phyloP scores from a whole-genome alignment of 2,113 vertebrate species.

The Chinchilla lanigera region DNA sequence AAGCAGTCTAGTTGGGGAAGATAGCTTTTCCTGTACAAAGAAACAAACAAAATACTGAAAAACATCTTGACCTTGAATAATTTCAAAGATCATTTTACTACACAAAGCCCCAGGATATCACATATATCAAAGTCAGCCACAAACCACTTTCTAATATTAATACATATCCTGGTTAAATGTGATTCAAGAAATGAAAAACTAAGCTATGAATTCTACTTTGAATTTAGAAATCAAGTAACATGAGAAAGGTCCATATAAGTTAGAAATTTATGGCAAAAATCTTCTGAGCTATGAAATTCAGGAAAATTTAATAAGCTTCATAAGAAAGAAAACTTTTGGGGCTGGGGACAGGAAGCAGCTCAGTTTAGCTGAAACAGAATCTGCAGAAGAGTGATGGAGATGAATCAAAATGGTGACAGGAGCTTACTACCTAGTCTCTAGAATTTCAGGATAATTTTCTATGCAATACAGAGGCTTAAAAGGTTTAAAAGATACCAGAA shows the following conservation, averaged over 20 bases:
- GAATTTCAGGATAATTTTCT: neutral
- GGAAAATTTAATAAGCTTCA: neutral
- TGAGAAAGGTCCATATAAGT: neutral
- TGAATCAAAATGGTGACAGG: neutral
- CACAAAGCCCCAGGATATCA: neutral
- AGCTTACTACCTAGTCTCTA: neutral
- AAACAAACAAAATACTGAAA: neutral
- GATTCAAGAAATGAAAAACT: neutral
- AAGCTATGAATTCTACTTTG: neutral
- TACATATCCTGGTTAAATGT: neutral
- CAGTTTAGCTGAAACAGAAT: neutral
- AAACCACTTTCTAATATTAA: neutral
- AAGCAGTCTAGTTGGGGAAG: neutral
- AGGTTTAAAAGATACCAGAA: neutral
- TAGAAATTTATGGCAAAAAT: neutral
- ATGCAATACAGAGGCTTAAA: slow-evolving; percentile 1
- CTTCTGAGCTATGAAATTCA: neutral
- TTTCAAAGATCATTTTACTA: neutral
- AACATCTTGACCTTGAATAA: neutral
- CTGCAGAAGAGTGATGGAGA: neutral
- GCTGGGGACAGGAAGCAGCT: neutral
- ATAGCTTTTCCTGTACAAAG: neutral
- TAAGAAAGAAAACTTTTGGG: neutral
- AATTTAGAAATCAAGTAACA: neutral
- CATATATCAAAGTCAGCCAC: neutral